phyloP scores from a whole-genome alignment of 2,797 vertebrate species.

The Podargus strigoides region DNA sequence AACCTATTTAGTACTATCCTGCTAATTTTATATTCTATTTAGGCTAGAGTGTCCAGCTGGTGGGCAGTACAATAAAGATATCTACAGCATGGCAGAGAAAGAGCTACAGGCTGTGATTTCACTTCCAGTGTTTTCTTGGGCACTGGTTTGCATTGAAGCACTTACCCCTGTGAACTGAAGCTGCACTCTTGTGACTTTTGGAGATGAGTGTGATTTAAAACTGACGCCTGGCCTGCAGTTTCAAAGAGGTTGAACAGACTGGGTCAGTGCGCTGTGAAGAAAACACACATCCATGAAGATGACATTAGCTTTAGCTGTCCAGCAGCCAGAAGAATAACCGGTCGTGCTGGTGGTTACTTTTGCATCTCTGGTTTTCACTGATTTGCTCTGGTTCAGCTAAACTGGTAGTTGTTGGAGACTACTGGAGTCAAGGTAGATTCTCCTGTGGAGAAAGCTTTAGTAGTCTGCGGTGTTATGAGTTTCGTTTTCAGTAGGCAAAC shows the following conservation, averaged over 20 bases:
- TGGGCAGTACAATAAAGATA: accelerated
- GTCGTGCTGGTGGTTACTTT: not conserved
- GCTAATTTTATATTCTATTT: not conserved
- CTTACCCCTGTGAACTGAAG: not conserved
- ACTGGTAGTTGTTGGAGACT: accelerated
- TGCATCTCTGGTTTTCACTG: not conserved
- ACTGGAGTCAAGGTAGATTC: not conserved
- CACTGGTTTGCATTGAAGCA: not conserved
- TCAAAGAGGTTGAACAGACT: not conserved
- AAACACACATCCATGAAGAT: not conserved
- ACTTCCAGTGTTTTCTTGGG: not conserved
- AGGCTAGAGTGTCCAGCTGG: not conserved
- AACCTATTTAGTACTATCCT: not conserved
- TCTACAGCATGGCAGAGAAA: not conserved
- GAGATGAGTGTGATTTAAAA: not conserved
- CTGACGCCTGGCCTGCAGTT: not conserved
- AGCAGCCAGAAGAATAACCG: not conserved
- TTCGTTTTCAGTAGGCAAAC: not conserved
- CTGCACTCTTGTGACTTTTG: not conserved
- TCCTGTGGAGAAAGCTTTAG: not conserved
- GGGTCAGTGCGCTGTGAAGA: accelerated
- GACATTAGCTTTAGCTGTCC: not conserved
- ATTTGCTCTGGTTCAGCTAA: not conserved
- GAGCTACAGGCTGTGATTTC: not conserved
- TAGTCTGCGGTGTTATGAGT: not conserved